Conservation (phyloP, 2,113 vertebrate species). For the Grammomys surdaster region DNA sequence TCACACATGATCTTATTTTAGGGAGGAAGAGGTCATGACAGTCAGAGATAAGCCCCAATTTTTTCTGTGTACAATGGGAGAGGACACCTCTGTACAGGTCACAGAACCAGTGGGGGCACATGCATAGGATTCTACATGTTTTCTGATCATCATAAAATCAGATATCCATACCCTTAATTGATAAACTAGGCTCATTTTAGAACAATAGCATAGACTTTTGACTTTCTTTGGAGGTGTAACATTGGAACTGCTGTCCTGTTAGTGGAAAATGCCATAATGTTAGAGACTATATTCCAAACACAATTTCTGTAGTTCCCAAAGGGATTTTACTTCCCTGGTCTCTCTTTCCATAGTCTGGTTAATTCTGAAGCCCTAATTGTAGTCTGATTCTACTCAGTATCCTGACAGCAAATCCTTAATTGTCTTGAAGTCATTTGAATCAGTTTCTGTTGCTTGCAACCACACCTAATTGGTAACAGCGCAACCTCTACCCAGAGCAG, state of each 20-base stretch:
- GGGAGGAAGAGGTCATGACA: neutral
- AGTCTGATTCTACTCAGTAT: neutral
- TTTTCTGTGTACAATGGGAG: neutral
- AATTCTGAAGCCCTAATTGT: constrained; percentile 1
- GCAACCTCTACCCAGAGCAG: neutral
- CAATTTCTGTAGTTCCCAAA: neutral
- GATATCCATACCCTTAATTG: neutral
- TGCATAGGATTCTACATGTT: neutral
- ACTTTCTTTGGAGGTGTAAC: neutral
- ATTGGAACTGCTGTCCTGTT: neutral
- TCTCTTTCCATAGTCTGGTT: neutral
- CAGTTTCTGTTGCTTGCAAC: constrained; percentile 4
- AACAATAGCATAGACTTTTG: neutral
- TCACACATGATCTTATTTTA: constrained; percentile 47
- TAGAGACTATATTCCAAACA: neutral
- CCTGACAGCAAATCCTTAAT: constrained; percentile 12
- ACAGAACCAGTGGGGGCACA: neutral
- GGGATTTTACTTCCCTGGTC: neutral
- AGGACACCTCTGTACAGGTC: neutral
- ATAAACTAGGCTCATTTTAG: neutral
- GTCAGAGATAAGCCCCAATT: neutral
- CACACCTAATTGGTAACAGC: neutral
- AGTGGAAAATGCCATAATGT: neutral
- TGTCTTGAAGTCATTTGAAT: neutral
- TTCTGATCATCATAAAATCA: constrained; percentile 11